A percentile compares a stretch with the other conserved stretches of the same genome.
phyloP scores from a whole-genome alignment of 2,888 invertebrate genomes.

The Scaptomyza parva region DNA sequence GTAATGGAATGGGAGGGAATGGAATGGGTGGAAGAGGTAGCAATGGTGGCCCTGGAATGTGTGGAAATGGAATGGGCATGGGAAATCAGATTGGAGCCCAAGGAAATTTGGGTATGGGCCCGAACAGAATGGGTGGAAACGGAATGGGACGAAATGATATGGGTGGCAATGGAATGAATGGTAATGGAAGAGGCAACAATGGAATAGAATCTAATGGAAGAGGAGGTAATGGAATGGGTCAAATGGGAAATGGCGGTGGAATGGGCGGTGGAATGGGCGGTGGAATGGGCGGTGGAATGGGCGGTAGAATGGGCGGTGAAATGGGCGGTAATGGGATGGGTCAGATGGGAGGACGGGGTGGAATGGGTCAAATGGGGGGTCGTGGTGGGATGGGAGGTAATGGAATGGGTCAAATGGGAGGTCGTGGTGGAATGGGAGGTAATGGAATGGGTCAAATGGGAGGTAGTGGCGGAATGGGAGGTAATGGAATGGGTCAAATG shows the following conservation, averaged over 20 bases:
- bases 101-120: slow-evolving; percentile 18
- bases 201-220: slow-evolving; percentile 10
- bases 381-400: neutral
- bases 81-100: neutral
- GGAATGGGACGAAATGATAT: slow-evolving; percentile 15
- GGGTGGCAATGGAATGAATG: slow-evolving; percentile 8
- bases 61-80: slow-evolving; percentile 23
- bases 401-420: neutral
- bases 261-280: slow-evolving; percentile 12
- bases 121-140: neutral
- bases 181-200: slow-evolving; percentile 13
- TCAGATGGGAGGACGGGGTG: slow-evolving; percentile 10
- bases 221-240: neutral
- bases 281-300: slow-evolving; percentile 7
- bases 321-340: slow-evolving; percentile 1
- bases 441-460: neutral
- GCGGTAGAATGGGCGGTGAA: no score
- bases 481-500: slow-evolving; percentile 1
- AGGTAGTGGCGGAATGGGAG: neutral
- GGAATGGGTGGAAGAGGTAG: slow-evolving; percentile 23
- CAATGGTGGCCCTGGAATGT: slow-evolving; percentile 14
- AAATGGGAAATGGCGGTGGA: slow-evolving; percentile 9
- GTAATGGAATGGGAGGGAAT: slow-evolving; percentile 10
- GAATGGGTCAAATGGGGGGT: slow-evolving; percentile 9
- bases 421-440: neutral